Evolutionary conservation across 2,113 vertebrate genomes (phyloP).

Genomic region (Neolamprologus variostigma): DNA sequence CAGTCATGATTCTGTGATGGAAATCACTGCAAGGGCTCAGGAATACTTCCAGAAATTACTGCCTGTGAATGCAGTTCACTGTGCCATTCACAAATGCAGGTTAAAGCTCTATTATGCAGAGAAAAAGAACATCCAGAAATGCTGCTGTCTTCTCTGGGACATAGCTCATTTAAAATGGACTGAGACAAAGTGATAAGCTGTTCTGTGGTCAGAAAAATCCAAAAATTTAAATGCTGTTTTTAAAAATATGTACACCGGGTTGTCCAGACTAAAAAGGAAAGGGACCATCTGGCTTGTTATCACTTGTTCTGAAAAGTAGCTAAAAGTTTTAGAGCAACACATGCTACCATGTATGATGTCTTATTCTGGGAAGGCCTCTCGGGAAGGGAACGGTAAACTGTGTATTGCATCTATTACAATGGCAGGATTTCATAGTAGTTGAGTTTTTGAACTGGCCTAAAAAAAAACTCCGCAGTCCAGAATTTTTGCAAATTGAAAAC

Average conservation of each 20-base stretch:
- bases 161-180: background rate
- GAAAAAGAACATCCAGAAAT: background rate
- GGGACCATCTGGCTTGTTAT: background rate
- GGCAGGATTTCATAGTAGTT: background rate
- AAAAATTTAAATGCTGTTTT: background rate
- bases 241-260: background rate
- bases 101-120: background rate
- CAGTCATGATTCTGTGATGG: background rate
- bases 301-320: background rate
- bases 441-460: background rate
- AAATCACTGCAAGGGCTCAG: background rate
- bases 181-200: background rate
- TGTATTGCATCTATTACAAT: background rate
- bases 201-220: background rate
- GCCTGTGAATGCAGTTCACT: background rate
- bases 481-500: background rate
- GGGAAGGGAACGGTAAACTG: background rate
- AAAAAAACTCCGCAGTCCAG: background rate
- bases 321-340: background rate
- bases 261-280: background rate
- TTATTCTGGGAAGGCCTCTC: background rate
- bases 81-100: background rate
- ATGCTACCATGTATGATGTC: background rate
- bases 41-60: background rate
- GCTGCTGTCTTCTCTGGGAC: background rate